Evolutionary conservation across 2,797 vertebrate genomes (phyloP).

Genomic region (Rousettus madagascariensis): DNA sequence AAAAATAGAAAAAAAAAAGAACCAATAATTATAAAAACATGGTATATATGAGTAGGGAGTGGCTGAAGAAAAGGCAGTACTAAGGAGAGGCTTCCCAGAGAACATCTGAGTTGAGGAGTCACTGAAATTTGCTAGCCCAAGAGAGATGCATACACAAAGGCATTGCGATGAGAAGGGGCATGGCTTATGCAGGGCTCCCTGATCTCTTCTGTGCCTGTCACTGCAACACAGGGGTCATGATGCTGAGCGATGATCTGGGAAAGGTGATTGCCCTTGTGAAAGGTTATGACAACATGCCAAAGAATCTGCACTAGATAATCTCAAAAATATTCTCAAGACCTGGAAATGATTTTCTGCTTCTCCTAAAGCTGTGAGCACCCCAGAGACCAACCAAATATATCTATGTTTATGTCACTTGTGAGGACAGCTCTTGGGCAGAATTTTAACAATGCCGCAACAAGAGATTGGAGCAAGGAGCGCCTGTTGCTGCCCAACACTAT

Average conservation of each 20-base stretch:
- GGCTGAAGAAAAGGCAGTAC: background rate
- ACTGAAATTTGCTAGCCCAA: background rate
- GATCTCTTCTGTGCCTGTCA: background rate
- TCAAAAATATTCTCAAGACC: background rate
- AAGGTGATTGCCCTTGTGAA: background rate
- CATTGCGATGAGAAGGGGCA: background rate
- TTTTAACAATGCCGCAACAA: background rate
- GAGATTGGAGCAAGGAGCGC: background rate
- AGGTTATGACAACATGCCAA: background rate
- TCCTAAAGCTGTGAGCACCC: background rate
- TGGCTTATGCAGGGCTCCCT: background rate
- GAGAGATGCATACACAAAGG: accelerated
- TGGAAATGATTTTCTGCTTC: background rate
- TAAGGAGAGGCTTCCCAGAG: background rate
- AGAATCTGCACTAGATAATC: background rate
- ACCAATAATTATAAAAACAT: background rate
- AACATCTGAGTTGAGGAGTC: background rate
- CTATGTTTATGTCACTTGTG: background rate
- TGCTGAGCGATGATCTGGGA: background rate
- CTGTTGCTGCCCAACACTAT: background rate
- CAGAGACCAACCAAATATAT: background rate
- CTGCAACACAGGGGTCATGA: background rate
- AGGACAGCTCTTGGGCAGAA: background rate
- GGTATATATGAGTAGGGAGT: background rate
- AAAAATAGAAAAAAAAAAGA: background rate